phyloP scores from a whole-genome alignment of 2,888 invertebrate genomes.

The Oligia strigilis region DNA sequence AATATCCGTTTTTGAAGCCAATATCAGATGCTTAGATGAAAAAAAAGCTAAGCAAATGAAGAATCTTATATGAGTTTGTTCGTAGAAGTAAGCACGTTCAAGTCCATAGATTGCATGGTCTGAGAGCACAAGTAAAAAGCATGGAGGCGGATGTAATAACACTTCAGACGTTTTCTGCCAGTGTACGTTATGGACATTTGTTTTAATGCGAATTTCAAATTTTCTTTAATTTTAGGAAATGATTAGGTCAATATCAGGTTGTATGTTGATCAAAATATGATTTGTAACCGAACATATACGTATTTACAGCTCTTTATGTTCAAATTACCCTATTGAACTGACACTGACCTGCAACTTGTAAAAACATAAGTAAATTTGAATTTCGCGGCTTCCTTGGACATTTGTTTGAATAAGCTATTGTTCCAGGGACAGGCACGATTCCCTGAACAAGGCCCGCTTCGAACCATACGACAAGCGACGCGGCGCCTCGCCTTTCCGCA shows the following conservation, averaged over 20 bases:
- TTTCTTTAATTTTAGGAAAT: no score
- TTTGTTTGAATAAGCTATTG: neutral
- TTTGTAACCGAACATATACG: no score
- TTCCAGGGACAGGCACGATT: conserved; percentile 38
- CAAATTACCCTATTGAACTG: neutral
- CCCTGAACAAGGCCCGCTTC: conserved; percentile 66
- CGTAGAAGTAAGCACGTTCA: neutral
- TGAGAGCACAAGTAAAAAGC: neutral
- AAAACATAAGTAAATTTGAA: neutral
- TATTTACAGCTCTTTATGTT: neutral
- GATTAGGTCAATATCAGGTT: no score
- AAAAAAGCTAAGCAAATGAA: no score
- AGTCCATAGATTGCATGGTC: neutral
- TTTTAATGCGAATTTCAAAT: neutral
- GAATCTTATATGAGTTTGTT: neutral
- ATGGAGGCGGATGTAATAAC: neutral
- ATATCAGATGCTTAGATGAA: no score
- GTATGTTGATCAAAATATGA: no score
- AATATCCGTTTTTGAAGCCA: no score
- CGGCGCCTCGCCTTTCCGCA: conserved; percentile 52
- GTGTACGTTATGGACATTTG: neutral
- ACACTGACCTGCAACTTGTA: neutral
- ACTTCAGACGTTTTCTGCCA: neutral
- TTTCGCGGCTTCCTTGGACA: neutral
- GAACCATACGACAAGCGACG: conserved; percentile 71